Conservation (phyloP, 2,797 vertebrate species). For the Pitangus sulphuratus region DNA sequence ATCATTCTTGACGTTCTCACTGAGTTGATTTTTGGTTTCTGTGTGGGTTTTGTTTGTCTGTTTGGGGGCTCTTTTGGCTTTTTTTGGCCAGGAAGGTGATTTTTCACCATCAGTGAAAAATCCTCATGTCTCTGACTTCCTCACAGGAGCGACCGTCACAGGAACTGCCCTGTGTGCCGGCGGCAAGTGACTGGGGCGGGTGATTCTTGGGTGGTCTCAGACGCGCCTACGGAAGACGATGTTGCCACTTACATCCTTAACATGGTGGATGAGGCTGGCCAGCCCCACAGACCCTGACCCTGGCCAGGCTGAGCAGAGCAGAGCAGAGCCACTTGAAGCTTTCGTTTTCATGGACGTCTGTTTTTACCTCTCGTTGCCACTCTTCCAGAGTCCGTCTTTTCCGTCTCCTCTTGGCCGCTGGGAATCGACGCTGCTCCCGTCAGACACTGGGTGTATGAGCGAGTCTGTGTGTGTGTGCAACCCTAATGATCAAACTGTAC, state of each 20-base stretch:
- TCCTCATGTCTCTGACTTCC: conserved; percentile 53
- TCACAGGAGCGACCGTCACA: conserved; percentile 91
- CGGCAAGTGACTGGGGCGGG: conserved; percentile 91
- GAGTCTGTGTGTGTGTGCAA: background rate
- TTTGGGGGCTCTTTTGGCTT: background rate
- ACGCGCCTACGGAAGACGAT: conserved; percentile 95
- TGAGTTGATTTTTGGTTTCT: background rate
- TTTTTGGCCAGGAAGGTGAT: background rate
- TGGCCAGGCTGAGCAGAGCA: background rate
- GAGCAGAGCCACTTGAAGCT: conserved; percentile 9
- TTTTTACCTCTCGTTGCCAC: conserved; percentile 1
- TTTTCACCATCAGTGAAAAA: background rate
- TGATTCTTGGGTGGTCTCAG: conserved; percentile 97
- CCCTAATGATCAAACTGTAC: background rate
- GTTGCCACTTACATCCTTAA: conserved; percentile 95
- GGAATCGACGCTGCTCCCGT: conserved; percentile 45
- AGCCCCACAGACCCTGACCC: conserved; percentile 89
- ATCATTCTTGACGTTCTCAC: background rate
- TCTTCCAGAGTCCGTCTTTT: conserved; percentile 36
- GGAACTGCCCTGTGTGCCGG: conserved; percentile 95
- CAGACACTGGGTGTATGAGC: background rate
- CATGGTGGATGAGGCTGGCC: conserved; percentile 93
- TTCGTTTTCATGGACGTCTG: background rate
- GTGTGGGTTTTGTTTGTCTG: background rate
- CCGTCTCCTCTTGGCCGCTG: conserved; percentile 33